Percentiles rank a stretch among this genome's conserved stretches.
Evolutionary conservation across 2,113 vertebrate species (phyloP).

Genomic region (Erythrocercus mccallii): DNA sequence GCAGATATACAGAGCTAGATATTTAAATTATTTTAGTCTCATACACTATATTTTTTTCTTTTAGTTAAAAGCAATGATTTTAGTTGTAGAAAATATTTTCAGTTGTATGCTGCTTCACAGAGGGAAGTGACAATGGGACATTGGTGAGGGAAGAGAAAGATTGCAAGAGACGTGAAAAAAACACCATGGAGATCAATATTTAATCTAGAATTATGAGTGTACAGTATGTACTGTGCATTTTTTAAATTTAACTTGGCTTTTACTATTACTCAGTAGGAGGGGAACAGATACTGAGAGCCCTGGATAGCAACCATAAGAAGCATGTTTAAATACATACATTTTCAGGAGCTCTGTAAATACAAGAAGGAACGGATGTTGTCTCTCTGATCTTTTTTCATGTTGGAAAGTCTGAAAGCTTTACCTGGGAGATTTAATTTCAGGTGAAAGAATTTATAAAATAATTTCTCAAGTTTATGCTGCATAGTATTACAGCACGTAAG

Average conservation of each 20-base stretch:
- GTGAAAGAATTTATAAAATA: constrained; percentile 13
- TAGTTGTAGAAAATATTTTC: background rate
- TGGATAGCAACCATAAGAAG: constrained; percentile 43
- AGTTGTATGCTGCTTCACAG: background rate
- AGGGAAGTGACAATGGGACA: background rate
- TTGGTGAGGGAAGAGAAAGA: background rate
- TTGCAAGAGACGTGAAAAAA: background rate
- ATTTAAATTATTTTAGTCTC: background rate
- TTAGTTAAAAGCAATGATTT: background rate
- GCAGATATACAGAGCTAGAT: background rate
- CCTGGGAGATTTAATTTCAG: constrained; percentile 15
- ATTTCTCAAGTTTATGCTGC: background rate
- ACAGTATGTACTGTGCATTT: constrained; percentile 54
- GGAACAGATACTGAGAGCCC: constrained; percentile 21
- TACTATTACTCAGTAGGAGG: constrained; percentile 57
- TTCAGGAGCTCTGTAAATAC: constrained; percentile 14
- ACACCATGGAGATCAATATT: constrained; percentile 53
- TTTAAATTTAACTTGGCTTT: constrained; percentile 62
- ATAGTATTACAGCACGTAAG: background rate
- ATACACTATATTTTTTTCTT: background rate
- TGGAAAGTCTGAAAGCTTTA: background rate
- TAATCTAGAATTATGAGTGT: constrained; percentile 58
- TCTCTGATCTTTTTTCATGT: constrained; percentile 1
- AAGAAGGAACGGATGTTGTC: background rate
- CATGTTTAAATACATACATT: constrained; percentile 34